These are phyloP conservation scores for Drosophila hydei DNA, from an alignment of 1,140 invertebrate genomes.

Conservation along the genomic window DNA sequence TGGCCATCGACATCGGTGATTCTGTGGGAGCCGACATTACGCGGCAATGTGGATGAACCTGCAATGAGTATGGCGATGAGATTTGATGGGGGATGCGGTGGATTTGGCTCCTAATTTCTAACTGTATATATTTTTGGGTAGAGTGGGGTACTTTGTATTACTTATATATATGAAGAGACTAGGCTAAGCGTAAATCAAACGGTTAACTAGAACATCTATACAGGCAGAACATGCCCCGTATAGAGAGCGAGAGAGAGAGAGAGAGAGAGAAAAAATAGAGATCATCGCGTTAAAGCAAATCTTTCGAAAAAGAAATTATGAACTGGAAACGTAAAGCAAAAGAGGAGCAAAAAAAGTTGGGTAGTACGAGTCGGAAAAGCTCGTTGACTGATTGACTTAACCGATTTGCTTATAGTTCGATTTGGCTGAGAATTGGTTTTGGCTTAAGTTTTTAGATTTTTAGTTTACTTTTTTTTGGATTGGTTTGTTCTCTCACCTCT, in stretches of 20 bases:
- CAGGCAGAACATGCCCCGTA: neutral
- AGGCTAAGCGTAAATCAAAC: constrained; percentile 12
- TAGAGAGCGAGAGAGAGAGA: too few relatives aligned
- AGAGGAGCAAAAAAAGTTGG: neutral
- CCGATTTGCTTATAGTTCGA: constrained; percentile 22
- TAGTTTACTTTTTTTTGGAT: constrained; percentile 29
- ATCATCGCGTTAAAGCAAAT: constrained; percentile 4
- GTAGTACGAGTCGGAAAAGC: neutral
- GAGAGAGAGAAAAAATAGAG: neutral
- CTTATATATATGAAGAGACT: constrained; percentile 3
- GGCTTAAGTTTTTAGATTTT: constrained; percentile 29
- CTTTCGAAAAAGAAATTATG: neutral
- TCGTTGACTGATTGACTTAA: constrained; percentile 9
- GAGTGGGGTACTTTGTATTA: constrained; percentile 18
- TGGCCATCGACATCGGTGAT: constrained; percentile 83
- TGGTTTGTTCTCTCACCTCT: constrained; percentile 84
- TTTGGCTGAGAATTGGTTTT: constrained; percentile 18
- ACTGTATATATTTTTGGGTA: constrained; percentile 17
- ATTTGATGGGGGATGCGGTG: constrained; percentile 81
- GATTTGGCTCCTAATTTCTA: constrained; percentile 53
- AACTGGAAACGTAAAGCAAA: constrained; percentile 9
- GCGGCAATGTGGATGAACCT: constrained; percentile 93
- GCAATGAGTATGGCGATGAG: constrained; percentile 82
- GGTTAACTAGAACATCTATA: neutral
- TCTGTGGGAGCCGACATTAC: constrained; percentile 90